phyloP scores from a whole-genome alignment of 2,113 vertebrate species.

The Argyrosomus japonicus region DNA sequence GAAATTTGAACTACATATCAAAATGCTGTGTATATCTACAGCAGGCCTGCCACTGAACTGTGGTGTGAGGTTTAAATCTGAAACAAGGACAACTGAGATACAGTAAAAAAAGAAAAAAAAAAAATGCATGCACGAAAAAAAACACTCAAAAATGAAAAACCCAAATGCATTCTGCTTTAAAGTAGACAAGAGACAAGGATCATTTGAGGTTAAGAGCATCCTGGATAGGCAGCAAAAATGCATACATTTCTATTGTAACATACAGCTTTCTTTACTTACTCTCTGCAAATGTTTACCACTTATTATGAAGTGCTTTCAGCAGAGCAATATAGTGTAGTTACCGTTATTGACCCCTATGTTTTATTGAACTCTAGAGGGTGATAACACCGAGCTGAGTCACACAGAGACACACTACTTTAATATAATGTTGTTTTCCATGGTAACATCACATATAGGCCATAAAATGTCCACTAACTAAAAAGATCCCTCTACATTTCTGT shows the following conservation, averaged over 20 bases:
- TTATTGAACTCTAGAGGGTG: slow-evolving; percentile 60
- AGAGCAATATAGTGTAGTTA: slow-evolving; percentile 36
- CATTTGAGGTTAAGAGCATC: not conserved
- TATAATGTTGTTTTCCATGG: slow-evolving; percentile 45
- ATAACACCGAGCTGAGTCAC: slow-evolving; percentile 56
- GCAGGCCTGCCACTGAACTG: not conserved
- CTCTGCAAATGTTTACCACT: slow-evolving; percentile 23
- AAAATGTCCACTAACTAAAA: slow-evolving; percentile 15
- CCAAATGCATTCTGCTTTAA: not conserved
- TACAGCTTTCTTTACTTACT: slow-evolving; percentile 5
- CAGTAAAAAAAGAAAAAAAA: slow-evolving; percentile 1
- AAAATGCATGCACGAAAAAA: not conserved
- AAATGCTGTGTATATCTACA: not conserved
- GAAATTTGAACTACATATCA: slow-evolving; percentile 9
- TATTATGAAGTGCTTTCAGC: slow-evolving; percentile 44
- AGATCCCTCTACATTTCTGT: not conserved
- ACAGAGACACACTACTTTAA: slow-evolving; percentile 27
- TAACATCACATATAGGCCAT: slow-evolving; percentile 29
- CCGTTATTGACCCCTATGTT: slow-evolving; percentile 53
- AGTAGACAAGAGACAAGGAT: not conserved
- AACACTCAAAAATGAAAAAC: not conserved
- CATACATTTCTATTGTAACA: not conserved
- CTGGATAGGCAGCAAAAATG: not conserved
- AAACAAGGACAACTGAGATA: not conserved
- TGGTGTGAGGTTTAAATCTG: not conserved